Percentiles rank a stretch among this genome's conserved stretches.
phyloP scores from a whole-genome alignment of 2,888 invertebrate species.

The Ennomos quercinarius region DNA sequence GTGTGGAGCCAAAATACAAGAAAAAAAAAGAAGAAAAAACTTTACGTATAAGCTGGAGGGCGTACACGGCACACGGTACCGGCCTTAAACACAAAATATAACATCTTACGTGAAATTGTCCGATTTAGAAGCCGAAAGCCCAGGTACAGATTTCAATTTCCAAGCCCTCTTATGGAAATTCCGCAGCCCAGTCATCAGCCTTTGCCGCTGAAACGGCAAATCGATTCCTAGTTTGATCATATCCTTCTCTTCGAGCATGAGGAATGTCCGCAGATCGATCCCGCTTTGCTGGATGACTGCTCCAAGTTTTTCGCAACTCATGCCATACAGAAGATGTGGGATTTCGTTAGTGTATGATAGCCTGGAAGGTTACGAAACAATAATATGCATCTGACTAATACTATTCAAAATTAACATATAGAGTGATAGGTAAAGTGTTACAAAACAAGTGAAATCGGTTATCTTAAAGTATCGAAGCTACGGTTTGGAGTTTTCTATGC shows the following conservation, averaged over 20 bases:
- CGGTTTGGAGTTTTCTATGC: too few species aligned
- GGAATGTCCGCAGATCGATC: conserved; percentile 83
- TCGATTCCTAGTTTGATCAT: conserved; percentile 84
- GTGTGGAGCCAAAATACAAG: too few species aligned
- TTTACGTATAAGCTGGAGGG: too few species aligned
- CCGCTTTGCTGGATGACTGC: conserved; percentile 73
- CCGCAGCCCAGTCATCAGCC: conserved; percentile 81
- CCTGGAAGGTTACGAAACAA: conserved; percentile 59
- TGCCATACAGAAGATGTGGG: conserved; percentile 84
- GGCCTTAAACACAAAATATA: background rate
- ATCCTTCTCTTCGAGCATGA: conserved; percentile 84
- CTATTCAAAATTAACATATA: background rate
- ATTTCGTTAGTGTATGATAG: conserved; percentile 83
- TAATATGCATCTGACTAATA: too few species aligned
- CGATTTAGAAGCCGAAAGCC: conserved; percentile 68
- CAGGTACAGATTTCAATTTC: conserved; percentile 76
- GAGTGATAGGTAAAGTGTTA: too few species aligned
- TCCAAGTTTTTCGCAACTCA: conserved; percentile 83
- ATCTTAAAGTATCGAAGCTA: too few species aligned
- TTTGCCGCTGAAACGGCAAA: conserved; percentile 85
- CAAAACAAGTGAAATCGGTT: conserved; percentile 1
- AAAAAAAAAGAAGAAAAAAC: too few species aligned
- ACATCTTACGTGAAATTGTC: conserved; percentile 73
- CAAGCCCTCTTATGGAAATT: conserved; percentile 86
- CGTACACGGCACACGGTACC: too few species aligned